Evolutionary conservation across 2,888 invertebrate genomes (phyloP).

Genomic region (Kryphioiulus occultus): DNA sequence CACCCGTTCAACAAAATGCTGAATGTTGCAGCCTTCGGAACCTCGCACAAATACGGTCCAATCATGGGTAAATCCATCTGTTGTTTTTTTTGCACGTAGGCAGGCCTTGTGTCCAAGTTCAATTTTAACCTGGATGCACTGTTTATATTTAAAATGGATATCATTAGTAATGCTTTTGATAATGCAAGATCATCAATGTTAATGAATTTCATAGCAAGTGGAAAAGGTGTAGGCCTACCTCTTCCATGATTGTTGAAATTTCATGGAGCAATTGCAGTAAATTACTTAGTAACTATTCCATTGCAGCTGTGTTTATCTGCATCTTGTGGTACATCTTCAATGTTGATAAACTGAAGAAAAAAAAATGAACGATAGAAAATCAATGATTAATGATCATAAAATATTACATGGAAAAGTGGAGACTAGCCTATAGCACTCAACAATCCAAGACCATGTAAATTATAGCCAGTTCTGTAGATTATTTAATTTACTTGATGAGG

Average conservation of each 20-base stretch:
- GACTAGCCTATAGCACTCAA: no score
- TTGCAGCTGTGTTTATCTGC: not conserved
- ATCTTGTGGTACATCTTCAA: not conserved
- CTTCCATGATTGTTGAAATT: not conserved
- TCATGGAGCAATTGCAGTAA: not conserved
- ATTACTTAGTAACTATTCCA: not conserved
- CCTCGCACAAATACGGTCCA: conserved; percentile 96
- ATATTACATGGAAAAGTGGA: not conserved
- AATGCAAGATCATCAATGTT: not conserved
- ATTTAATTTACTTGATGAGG: no score
- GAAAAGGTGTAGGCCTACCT: not conserved
- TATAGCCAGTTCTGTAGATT: no score
- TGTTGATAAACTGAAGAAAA: not conserved
- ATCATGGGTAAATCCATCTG: conserved; percentile 94
- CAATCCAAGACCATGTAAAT: no score
- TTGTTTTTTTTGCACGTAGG: conserved; percentile 79
- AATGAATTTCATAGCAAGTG: not conserved
- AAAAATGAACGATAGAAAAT: not conserved
- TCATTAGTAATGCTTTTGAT: not conserved
- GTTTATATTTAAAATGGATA: conserved; percentile 51
- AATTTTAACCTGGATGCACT: conserved; percentile 77
- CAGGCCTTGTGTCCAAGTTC: conserved; percentile 93
- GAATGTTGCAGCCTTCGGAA: conserved; percentile 83
- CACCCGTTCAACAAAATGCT: conserved; percentile 87
- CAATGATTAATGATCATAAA: not conserved